Base-by-base conservation (phyloP, 2,888 invertebrate genomes). In the Leptinotarsa haldemani region DNA sequence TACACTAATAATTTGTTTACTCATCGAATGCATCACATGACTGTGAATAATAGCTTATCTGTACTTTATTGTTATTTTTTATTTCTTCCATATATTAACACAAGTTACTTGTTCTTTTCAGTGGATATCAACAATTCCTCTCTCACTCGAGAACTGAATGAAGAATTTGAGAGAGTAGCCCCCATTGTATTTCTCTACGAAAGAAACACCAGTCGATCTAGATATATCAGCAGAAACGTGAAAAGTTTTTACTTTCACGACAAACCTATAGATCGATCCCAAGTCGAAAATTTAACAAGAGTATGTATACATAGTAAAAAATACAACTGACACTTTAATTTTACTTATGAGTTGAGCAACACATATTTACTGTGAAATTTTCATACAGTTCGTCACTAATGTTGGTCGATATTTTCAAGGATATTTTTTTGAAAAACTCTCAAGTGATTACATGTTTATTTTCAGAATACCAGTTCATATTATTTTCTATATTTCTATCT, bases 181-280 rank as follows among this genome's bases (percentile, higher is more conserved):
- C 94, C 94, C 0, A 90, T 93, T 30, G 89, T 90, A 3, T 93
- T 94, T 80, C 79, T 89, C 1, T 91, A 90, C 74, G 90, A 94
- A 77, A 89, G 90, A 9, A 88, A 89, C 4, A 89, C 88, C 16
- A 83, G 90, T 0, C 88, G 89, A 71, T 88, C 91, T 0, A 85
- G 85, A 18, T 83, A 87, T 4, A 90, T 91, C 0, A 90, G 89
- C 56, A 85, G 85, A 48, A 88, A 88, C 40, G 82, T 94, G 4
- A 88, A 88, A 71, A 83, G 86, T 12, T 88, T 87, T 70, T 92
- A 91, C 78, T 87, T 90, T n/a, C 82, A 86, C 1, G 86, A 87
- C 61, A 83, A 86, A 74, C 82, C 85, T 4, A 82, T 89, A 18
- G 87, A 89, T 52, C 84, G 86, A 20, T 70, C 76, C 4, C 85